Base-by-base conservation (phyloP, 2,888 invertebrate genomes). In the Agrotis clavis region DNA sequence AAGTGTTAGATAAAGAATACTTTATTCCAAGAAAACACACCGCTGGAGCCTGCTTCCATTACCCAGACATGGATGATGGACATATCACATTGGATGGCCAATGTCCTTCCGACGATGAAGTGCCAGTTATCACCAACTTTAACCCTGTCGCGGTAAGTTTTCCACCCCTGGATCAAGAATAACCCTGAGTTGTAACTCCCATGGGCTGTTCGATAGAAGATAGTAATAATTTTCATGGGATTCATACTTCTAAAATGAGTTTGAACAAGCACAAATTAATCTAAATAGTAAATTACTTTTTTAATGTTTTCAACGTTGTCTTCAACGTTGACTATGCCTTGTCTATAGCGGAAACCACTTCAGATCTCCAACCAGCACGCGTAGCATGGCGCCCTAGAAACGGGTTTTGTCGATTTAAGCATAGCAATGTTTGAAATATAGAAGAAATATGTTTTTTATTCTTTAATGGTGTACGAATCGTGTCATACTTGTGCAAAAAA, bases 1-100 rank as follows among this genome's bases (percentile, higher is more conserved):
- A 89, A 68, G 94, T 94, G 0, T 86, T 96, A 0, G 78, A 85
- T 0, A 84, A 93, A 50, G 79, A 86, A 6, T 96, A 94, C 81
- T 96, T 86, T 73, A 64, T 83, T 1, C n/a, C 54, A 0, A 89
- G 92, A 71, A 86, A 86, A 0, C 95, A 95, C 47, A 89, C 84
- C 3, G 91, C 90, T 4, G 90, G 87, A 0, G 88, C 89, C 45
- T 96, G 96, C 82, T 95, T 95, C 91, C 93, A 81, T 83, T 96
- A 95, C 53, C 96, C 95, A 0, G 90, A 95, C 25, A 94, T 93
- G 61, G 74, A 90, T 2, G 95, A 94, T 5, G 95, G 94, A 3
- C 92, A 93, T 7, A 93, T 95, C 0, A 73, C 93, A 30, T 79
- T 93, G 16, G 35, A 81, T 0, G 96, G 96, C 1, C 90, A 90